A percentile compares a stretch with the other conserved stretches of the same genome.
These are phyloP conservation scores for Redunca redunca DNA, from an alignment of 2,113 vertebrate genomes.

Conservation along the genomic window DNA sequence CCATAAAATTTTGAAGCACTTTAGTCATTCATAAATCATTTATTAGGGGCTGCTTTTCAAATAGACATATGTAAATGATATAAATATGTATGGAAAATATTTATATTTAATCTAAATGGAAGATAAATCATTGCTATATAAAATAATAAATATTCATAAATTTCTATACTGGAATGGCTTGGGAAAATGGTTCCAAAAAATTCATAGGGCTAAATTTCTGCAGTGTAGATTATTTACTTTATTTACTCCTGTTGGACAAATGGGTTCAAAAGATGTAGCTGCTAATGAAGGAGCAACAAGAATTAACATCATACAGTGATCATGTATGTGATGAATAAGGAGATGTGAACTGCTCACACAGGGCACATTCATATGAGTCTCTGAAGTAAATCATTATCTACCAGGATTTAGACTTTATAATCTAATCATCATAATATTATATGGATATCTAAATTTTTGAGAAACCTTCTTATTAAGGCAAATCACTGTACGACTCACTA, in stretches of 20 bases:
- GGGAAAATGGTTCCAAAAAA: background rate
- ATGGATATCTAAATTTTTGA: background rate
- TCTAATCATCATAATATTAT: background rate
- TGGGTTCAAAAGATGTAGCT: constrained; percentile 23
- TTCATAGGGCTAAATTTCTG: background rate
- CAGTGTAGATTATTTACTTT: constrained; percentile 30
- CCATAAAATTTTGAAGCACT: background rate
- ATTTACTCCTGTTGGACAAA: constrained; percentile 38
- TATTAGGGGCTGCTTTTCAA: background rate
- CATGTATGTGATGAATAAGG: constrained; percentile 24
- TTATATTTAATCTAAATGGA: background rate
- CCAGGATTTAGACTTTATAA: background rate
- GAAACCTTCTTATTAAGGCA: background rate
- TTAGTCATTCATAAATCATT: background rate
- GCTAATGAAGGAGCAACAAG: constrained; percentile 43
- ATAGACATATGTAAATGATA: background rate
- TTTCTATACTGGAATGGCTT: background rate
- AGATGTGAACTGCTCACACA: background rate
- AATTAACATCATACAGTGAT: background rate
- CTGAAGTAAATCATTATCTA: background rate
- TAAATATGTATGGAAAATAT: background rate
- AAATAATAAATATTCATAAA: background rate
- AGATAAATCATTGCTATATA: background rate
- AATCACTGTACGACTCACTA: background rate
- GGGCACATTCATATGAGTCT: background rate